phyloP scores from a whole-genome alignment of 2,113 vertebrate species.

The Pica pica region DNA sequence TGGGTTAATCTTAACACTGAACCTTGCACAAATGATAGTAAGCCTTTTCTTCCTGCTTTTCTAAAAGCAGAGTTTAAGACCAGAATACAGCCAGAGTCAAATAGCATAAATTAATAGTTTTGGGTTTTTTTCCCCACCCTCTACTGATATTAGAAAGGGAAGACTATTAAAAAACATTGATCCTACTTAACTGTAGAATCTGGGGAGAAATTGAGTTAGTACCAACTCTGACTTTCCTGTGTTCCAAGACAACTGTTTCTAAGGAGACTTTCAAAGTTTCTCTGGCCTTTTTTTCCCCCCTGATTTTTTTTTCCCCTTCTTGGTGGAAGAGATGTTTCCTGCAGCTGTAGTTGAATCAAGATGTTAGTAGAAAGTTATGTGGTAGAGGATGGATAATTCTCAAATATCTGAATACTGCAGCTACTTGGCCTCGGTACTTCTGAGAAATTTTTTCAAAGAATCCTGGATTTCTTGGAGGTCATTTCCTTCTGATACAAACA shows the following conservation, averaged over 20 bases:
- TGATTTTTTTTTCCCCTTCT: background rate
- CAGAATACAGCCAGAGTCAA: background rate
- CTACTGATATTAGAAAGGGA: background rate
- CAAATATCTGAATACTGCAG: background rate
- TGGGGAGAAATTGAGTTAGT: background rate
- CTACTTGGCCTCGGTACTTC: background rate
- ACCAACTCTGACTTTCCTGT: background rate
- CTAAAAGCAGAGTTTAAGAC: background rate
- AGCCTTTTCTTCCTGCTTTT: background rate
- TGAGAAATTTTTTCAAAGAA: background rate
- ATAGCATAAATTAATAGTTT: background rate
- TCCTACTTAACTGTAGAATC: background rate
- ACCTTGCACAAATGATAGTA: background rate
- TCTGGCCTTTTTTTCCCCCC: background rate
- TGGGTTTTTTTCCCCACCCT: accelerated
- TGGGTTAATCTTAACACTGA: background rate
- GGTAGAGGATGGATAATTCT: background rate
- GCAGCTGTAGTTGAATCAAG: background rate
- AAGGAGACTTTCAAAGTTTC: background rate
- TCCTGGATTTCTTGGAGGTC: background rate
- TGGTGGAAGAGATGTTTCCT: background rate
- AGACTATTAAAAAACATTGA: background rate
- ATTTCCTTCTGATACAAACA: background rate
- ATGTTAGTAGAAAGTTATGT: background rate
- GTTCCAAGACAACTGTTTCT: background rate